Conservation (phyloP, 2,888 invertebrate species). For the Chironomus tentans region DNA sequence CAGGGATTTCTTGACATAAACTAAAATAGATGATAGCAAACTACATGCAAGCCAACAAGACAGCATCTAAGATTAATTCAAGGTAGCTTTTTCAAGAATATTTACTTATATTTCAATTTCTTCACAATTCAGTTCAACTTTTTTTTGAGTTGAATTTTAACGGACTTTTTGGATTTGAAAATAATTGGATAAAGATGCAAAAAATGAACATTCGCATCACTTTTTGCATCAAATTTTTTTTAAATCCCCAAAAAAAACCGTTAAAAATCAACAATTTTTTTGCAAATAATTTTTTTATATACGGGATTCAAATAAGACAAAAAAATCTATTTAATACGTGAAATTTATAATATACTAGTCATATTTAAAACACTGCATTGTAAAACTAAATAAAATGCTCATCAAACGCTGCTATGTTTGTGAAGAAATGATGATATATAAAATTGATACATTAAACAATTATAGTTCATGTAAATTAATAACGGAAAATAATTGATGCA, state of each 20-base stretch:
- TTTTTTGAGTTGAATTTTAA: too few relatives aligned
- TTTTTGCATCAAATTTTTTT: neutral
- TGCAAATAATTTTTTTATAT: neutral
- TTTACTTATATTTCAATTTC: too few relatives aligned
- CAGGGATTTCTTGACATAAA: neutral
- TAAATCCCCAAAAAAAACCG: neutral
- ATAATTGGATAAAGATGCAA: too few relatives aligned
- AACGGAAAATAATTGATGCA: too few relatives aligned
- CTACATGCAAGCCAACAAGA: too few relatives aligned
- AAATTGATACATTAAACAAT: neutral
- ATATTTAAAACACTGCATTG: neutral
- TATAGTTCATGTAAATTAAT: too few relatives aligned
- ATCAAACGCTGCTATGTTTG: slow-evolving; percentile 12
- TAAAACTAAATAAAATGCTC: neutral
- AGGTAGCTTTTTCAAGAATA: too few relatives aligned
- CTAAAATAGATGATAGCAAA: neutral
- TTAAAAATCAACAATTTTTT: neutral
- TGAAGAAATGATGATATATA: neutral
- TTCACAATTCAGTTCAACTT: too few relatives aligned
- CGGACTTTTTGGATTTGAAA: too few relatives aligned
- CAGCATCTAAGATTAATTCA: too few relatives aligned
- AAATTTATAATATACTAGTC: neutral
- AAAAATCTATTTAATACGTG: too few relatives aligned
- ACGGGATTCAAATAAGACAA: too few relatives aligned
- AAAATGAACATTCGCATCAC: neutral